Conservation (phyloP, 2,888 invertebrate genomes). For the Lepidochitona cinerea region DNA sequence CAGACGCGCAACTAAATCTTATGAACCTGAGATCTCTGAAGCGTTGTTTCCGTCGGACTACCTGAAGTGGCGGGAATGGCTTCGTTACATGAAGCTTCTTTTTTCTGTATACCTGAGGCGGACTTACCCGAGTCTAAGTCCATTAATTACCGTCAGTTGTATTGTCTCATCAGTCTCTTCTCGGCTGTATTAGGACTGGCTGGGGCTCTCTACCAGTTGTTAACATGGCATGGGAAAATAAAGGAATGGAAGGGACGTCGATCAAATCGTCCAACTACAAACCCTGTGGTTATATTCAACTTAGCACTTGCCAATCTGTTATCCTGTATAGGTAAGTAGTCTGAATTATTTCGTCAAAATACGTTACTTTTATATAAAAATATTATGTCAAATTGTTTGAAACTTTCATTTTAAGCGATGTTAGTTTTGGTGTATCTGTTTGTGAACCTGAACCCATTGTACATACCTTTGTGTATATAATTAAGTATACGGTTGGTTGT, state of each 20-base stretch:
- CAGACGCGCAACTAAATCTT: too few species aligned
- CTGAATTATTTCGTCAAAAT: too few species aligned
- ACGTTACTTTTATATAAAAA: too few species aligned
- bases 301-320: neutral
- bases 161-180: neutral
- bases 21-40: too few species aligned
- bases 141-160: neutral
- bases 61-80: too few species aligned
- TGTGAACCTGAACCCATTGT: too few species aligned
- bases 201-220: neutral
- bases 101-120: slow-evolving; percentile 3
- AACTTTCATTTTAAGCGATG: too few species aligned
- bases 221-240: neutral
- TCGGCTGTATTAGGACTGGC: neutral
- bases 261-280: neutral
- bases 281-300: neutral
- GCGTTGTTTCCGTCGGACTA: too few species aligned
- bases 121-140: neutral
- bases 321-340: slow-evolving; percentile 1
- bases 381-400: too few species aligned
- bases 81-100: slow-evolving; percentile 4
- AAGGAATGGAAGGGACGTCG: neutral
- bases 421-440: too few species aligned
- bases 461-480: too few species aligned
- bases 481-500: too few species aligned